phyloP scores from a whole-genome alignment of 2,113 vertebrate species.

The Aptenodytes patagonicus region DNA sequence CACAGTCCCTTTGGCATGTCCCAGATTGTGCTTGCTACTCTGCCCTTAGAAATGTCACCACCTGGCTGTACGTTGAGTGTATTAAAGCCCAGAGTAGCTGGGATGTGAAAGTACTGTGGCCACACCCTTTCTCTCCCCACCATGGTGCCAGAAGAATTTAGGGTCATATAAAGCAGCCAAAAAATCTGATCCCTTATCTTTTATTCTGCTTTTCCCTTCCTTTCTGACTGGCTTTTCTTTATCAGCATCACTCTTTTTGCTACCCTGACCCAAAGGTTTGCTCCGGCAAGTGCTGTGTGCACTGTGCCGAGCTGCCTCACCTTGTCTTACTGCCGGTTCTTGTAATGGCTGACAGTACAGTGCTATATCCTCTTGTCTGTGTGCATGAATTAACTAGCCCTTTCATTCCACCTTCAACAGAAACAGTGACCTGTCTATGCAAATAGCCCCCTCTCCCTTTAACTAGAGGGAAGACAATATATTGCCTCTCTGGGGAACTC shows the following conservation, averaged over 20 bases:
- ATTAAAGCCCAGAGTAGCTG: neutral
- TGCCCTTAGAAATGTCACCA: neutral
- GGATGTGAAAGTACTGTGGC: neutral
- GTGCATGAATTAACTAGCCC: neutral
- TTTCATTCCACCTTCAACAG: constrained; percentile 26
- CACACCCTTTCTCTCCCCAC: neutral
- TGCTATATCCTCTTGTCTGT: neutral
- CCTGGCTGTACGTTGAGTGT: neutral
- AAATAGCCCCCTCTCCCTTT: constrained; percentile 30
- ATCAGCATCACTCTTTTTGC: neutral
- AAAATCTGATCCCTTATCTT: neutral
- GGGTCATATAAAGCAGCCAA: neutral
- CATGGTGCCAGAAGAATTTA: neutral
- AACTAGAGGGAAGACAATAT: constrained; percentile 17
- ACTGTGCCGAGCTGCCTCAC: neutral
- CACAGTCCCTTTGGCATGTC: neutral
- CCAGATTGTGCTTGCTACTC: neutral
- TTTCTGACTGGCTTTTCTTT: neutral
- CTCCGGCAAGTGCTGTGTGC: rapidly evolving
- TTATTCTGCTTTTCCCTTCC: neutral
- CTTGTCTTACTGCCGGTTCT: neutral
- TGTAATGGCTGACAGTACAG: neutral
- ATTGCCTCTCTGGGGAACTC: neutral
- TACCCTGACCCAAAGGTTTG: neutral
- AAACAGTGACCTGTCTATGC: constrained; percentile 7